Percentiles rank a stretch among this genome's conserved stretches.
phyloP scores from a whole-genome alignment of 1,140 invertebrate genomes.

The Drosophila aff. region DNA sequence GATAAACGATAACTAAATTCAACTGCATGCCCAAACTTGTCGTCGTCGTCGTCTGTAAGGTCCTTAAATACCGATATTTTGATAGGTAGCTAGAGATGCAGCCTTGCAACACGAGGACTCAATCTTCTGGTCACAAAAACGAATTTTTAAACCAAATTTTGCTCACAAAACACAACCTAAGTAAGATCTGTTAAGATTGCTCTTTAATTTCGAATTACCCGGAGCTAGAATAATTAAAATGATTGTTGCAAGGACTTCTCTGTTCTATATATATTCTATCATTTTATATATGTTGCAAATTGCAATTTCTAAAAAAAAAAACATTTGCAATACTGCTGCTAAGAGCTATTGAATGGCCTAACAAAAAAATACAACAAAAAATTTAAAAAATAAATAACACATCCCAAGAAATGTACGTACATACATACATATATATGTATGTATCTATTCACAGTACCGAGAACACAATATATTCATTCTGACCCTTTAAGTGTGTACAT shows the following conservation, averaged over 20 bases:
- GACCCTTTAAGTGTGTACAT: conserved; percentile 60
- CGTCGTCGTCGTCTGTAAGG: conserved; percentile 20
- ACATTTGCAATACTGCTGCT: conserved; percentile 5
- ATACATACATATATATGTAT: conserved; percentile 17
- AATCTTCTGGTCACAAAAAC: not conserved
- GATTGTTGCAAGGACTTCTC: not conserved
- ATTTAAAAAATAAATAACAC: conserved; percentile 7
- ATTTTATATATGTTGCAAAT: not conserved
- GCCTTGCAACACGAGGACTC: not conserved
- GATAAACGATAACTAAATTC: conserved; percentile 9
- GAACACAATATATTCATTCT: conserved; percentile 27
- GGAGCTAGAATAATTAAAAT: not conserved
- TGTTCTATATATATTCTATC: not conserved
- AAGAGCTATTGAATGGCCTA: conserved; percentile 1
- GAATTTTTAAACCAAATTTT: conserved; percentile 2
- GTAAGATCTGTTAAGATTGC: not conserved
- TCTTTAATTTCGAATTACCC: not conserved
- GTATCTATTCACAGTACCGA: conserved; percentile 32
- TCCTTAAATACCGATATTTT: conserved; percentile 19
- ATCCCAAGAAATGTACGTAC: conserved; percentile 12
- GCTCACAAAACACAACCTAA: conserved; percentile 7
- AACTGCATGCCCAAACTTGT: conserved; percentile 23
- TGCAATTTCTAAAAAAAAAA: not conserved
- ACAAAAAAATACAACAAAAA: not conserved
- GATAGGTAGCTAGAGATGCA: conserved; percentile 61